Conservation (phyloP, 1,140 invertebrate genomes). For the Hyles euphorbiae region DNA sequence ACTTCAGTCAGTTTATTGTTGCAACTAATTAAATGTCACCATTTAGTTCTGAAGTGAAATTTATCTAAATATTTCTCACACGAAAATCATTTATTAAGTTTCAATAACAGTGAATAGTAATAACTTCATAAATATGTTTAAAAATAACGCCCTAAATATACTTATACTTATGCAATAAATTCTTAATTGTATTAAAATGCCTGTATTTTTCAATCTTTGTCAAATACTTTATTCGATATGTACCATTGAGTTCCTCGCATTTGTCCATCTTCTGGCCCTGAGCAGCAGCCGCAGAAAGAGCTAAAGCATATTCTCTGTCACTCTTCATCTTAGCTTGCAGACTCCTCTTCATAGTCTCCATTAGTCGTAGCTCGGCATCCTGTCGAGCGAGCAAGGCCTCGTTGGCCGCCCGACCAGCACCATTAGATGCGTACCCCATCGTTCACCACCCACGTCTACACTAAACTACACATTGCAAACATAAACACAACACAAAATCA, state of each 20-base stretch:
- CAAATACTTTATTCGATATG: not conserved
- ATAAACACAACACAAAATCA: conserved; percentile 67
- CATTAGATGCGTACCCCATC: conserved; percentile 91
- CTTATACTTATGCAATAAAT: no score
- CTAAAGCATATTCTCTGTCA: conserved; percentile 91
- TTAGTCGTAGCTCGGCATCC: conserved; percentile 91
- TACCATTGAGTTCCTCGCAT: conserved; percentile 85
- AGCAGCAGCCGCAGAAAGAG: conserved; percentile 84
- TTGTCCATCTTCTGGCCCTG: conserved; percentile 91
- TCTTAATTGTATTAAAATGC: no score
- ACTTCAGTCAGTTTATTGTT: no score
- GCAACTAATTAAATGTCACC: no score
- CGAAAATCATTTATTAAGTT: no score
- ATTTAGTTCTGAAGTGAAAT: no score
- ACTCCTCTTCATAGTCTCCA: conserved; percentile 92
- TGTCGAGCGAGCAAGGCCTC: conserved; percentile 90
- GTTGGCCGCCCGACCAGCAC: conserved; percentile 88
- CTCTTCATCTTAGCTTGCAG: conserved; percentile 90
- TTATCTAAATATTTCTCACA: no score
- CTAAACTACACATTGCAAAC: conserved; percentile 59
- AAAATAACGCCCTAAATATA: no score
- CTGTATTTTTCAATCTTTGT: no score
- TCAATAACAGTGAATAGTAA: no score
- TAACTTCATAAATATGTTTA: no score
- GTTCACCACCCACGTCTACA: conserved; percentile 45